Base-by-base conservation (phyloP, 2,888 invertebrate species). In the Sphecodes monilicornis region DNA sequence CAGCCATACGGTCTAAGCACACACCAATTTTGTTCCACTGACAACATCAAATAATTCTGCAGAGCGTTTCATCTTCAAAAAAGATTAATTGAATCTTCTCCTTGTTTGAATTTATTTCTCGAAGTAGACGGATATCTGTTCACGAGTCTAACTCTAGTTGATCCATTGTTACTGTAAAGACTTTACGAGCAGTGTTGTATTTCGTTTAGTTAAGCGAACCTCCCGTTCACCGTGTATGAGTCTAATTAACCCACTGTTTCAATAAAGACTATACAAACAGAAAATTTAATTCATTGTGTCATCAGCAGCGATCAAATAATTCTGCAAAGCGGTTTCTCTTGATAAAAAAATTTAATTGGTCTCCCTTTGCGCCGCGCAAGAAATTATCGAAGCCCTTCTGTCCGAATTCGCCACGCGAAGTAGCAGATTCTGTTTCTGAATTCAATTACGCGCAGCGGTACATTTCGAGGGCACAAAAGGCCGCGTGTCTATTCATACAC, bases 401-500 rank as follows among this genome's bases (percentile, higher is more conserved):
- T 11, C 1, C 36, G 36, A 13, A 68, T n/a, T 68, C 39, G 60
- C 60, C 18, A 18, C 13, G 39, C n/a, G 4, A 13, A n/a, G n/a
- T 26, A 39, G 36, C 13, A 39, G 13, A 5, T 64, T n/a, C n/a
- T 68, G 36, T 39, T 68, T 68, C 39, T 68, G 68, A 68, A 39
- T 39, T n/a, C 68, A 68, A 39, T 68, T 68, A 39, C 22, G 26
- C n/a, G 5, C 5, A 26, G 39, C 18, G 8, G n/a, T 32, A 36
- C 36, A 68, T 68, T 68, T 39, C n/a, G 39, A 4, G n/a, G 39
- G n/a, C 13, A 39, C 68, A 13, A 68, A 68, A n/a, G n/a, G 3
- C 29, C 66, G 11, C 68, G 68, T 39, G 39, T 39, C 68, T 68
- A 46, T 71, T 71, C 69, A 18, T 69, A 16, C 69, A 1, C 69